Percentiles rank a stretch among this genome's conserved stretches.
These are phyloP conservation scores for Esox lucius DNA, from an alignment of 2,797 vertebrate genomes.

Conservation along the genomic window DNA sequence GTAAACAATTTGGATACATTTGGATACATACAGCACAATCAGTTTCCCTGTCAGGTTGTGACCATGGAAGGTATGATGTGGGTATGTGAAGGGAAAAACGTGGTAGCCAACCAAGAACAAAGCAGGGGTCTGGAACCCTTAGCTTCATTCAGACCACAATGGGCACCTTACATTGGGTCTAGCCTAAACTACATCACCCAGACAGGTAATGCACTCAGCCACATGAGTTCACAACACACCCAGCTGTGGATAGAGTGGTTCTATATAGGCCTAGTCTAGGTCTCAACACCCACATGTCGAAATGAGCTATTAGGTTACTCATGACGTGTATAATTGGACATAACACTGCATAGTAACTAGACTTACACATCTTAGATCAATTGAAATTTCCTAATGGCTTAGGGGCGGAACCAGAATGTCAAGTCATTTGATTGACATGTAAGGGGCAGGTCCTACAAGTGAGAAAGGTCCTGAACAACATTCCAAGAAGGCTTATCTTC, in stretches of 20 bases:
- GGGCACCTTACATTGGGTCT: background rate
- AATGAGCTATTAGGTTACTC: background rate
- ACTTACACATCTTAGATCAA: background rate
- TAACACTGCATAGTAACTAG: background rate
- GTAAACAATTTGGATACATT: background rate
- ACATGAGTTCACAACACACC: background rate
- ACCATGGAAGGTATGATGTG: background rate
- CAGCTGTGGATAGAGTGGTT: background rate
- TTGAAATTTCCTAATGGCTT: background rate
- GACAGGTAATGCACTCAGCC: background rate
- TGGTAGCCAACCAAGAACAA: background rate
- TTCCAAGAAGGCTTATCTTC: background rate
- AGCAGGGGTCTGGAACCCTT: background rate
- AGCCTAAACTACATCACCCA: conserved; percentile 1
- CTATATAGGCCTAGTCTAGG: background rate
- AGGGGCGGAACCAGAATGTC: background rate
- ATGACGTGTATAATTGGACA: background rate
- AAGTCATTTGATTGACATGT: background rate
- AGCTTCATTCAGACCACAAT: background rate
- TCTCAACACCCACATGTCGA: background rate
- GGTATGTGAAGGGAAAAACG: background rate
- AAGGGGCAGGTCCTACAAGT: background rate
- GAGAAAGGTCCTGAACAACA: background rate
- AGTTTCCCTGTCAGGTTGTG: background rate
- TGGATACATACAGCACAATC: background rate